phyloP scores from a whole-genome alignment of 2,797 vertebrate species.

The Spinus olivaceus region DNA sequence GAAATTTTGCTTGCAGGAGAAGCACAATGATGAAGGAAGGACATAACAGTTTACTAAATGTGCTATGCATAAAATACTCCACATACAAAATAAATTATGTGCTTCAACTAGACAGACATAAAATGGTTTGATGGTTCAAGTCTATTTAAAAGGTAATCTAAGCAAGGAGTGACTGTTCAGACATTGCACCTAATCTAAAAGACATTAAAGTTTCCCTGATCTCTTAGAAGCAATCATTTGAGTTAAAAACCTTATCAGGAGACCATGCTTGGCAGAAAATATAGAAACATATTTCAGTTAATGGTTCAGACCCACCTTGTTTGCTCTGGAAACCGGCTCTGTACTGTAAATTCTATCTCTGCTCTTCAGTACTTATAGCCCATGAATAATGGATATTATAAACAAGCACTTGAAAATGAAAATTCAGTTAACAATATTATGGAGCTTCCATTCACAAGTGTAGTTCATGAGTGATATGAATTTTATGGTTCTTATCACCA shows the following conservation, averaged over 20 bases:
- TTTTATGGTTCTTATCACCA: constrained; percentile 32
- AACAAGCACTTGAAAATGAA: constrained; percentile 15
- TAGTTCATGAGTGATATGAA: neutral
- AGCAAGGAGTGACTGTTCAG: neutral
- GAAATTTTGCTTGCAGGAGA: neutral
- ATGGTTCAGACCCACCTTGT: neutral
- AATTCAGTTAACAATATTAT: neutral
- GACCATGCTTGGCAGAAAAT: neutral
- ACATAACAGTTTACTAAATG: neutral
- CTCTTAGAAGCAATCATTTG: neutral
- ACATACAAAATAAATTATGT: neutral
- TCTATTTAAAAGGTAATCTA: neutral
- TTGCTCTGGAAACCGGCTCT: neutral
- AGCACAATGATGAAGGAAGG: neutral
- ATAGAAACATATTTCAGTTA: neutral
- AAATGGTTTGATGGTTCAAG: neutral
- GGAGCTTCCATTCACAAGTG: neutral
- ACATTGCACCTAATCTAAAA: neutral
- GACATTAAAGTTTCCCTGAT: neutral
- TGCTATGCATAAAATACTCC: neutral
- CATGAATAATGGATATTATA: constrained; percentile 9
- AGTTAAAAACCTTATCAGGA: neutral
- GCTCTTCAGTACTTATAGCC: neutral
- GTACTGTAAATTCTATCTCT: neutral
- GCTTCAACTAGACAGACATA: neutral